Conservation (phyloP, 2,113 vertebrate species). For the Numenius arquata region DNA sequence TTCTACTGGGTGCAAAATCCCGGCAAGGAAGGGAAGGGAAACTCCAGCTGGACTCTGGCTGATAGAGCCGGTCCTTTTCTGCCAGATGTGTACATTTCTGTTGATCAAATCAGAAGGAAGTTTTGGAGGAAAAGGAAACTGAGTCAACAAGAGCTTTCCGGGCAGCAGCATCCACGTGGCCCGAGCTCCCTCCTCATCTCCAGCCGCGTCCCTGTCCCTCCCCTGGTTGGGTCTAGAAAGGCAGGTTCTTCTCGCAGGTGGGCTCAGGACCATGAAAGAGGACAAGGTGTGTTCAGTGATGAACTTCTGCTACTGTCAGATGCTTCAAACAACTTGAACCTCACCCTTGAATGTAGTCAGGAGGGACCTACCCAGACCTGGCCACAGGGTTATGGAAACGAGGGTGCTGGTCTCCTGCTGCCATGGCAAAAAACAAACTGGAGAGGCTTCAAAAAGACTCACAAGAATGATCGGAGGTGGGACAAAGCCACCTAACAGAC, state of each 20-base stretch:
- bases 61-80: background rate
- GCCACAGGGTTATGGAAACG: background rate
- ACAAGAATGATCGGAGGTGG: background rate
- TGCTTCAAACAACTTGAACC: background rate
- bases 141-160: background rate
- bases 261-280: background rate
- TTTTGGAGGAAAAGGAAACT: background rate
- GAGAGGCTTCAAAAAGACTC: background rate
- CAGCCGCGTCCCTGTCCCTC: background rate
- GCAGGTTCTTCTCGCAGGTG: background rate
- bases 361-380: background rate
- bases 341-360: background rate
- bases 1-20: background rate
- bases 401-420: background rate
- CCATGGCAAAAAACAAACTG: background rate
- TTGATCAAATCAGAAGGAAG: background rate
- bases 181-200: background rate
- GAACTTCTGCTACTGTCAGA: background rate
- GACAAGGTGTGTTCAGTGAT: background rate
- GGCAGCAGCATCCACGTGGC: accelerated
- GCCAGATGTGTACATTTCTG: background rate
- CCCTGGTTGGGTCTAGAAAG: background rate
- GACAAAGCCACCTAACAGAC: background rate
- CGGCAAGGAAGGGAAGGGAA: background rate
- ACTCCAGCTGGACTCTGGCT: background rate